Evolutionary conservation across 2,888 invertebrate genomes (phyloP).

Genomic region (Drosophila helvetica): DNA sequence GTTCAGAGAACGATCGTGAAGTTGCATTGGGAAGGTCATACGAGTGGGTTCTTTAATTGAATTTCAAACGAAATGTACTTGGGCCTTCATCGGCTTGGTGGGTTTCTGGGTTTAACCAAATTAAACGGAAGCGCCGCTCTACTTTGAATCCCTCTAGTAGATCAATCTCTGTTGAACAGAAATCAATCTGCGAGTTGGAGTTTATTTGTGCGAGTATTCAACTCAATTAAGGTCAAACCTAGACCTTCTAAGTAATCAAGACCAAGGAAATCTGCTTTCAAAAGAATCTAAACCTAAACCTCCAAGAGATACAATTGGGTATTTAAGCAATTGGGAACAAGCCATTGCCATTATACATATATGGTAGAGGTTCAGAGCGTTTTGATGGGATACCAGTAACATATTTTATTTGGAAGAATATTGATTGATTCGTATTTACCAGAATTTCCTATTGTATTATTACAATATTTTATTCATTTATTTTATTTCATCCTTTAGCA

Average conservation of each 20-base stretch:
- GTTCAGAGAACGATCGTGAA: conserved; percentile 27
- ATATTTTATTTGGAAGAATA: no score
- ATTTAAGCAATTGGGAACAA: not conserved
- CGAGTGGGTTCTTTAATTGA: conserved; percentile 61
- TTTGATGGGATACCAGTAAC: no score
- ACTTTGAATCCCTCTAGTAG: conserved; percentile 21
- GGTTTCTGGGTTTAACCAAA: conserved; percentile 18
- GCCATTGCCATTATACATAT: not conserved
- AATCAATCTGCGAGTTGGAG: conserved; percentile 6
- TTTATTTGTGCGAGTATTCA: conserved; percentile 19
- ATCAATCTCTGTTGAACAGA: conserved; percentile 13
- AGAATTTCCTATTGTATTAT: no score
- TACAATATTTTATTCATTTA: no score
- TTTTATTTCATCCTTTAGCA: no score
- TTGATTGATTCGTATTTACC: no score
- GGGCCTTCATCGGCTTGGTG: conserved; percentile 18
- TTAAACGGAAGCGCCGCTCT: conserved; percentile 68
- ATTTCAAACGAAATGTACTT: conserved; percentile 79
- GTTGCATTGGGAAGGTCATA: conserved; percentile 61
- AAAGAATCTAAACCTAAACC: conserved; percentile 22
- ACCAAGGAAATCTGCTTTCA: conserved; percentile 52
- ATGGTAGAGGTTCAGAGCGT: not conserved
- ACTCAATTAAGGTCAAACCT: conserved; percentile 42
- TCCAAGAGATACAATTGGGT: not conserved
- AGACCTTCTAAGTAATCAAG: conserved; percentile 20